Conservation (phyloP, 2,888 invertebrate genomes). For the Apamea anceps region DNA sequence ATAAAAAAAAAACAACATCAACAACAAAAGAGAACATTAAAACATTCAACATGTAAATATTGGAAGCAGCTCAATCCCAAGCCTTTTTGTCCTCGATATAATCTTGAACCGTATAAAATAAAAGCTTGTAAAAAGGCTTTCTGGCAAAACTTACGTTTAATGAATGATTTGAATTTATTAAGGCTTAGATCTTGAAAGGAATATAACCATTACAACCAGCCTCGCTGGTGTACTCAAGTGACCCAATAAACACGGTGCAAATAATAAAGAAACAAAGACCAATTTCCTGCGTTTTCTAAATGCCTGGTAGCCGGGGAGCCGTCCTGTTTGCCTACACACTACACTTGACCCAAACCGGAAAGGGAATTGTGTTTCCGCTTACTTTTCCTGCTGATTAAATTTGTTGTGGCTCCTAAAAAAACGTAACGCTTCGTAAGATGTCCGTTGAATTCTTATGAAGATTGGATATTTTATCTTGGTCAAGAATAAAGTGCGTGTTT, state of each 20-base stretch:
- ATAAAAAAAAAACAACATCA: too few relatives aligned
- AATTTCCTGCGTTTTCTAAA: slow-evolving; percentile 43
- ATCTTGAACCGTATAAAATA: too few relatives aligned
- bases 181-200: background rate
- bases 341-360: slow-evolving; percentile 55
- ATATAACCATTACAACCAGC: background rate
- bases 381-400: slow-evolving; percentile 52
- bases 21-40: too few relatives aligned
- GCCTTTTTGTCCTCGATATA: too few relatives aligned
- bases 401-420: slow-evolving; percentile 42
- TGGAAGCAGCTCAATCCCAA: too few relatives aligned
- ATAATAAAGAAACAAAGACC: slow-evolving; percentile 42
- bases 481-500: background rate
- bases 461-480: background rate
- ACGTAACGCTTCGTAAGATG: slow-evolving; percentile 2
- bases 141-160: too few relatives aligned
- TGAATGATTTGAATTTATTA: too few relatives aligned
- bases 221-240: background rate
- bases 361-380: slow-evolving; percentile 56
- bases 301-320: slow-evolving; percentile 7
- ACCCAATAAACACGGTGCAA: slow-evolving; percentile 19
- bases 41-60: too few relatives aligned
- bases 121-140: too few relatives aligned
- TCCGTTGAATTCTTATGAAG: background rate
- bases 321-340: slow-evolving; percentile 45